Evolutionary conservation across 2,888 invertebrate genomes (phyloP).

Genomic region (Empis stercorea): DNA sequence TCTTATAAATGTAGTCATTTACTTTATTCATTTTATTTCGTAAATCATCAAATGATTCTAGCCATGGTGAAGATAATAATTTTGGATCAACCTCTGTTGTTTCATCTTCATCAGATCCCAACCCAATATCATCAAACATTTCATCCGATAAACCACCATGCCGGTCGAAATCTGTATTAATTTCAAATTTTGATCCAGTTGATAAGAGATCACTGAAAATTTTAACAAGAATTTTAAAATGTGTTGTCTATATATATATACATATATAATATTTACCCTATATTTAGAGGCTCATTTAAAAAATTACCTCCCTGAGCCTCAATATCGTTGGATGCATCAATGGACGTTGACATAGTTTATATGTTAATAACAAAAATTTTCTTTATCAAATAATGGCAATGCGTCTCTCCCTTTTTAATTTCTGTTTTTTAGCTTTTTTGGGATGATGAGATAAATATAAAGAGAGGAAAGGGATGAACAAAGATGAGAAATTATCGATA

Average conservation of each 20-base stretch:
- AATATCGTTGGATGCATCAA: too few species aligned
- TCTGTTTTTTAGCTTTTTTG: too few species aligned
- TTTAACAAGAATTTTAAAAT: background rate
- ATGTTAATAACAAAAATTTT: too few species aligned
- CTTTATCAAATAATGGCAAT: too few species aligned
- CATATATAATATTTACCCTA: background rate
- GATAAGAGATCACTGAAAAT: conserved; percentile 19
- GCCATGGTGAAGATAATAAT: conserved; percentile 29
- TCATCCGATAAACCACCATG: conserved; percentile 17
- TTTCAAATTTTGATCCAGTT: conserved; percentile 26
- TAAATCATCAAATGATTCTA: conserved; percentile 25
- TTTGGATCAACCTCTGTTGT: conserved; percentile 10
- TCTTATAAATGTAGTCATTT: conserved; percentile 23
- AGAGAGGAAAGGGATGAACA: too few species aligned
- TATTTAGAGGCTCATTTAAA: background rate
- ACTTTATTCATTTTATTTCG: conserved; percentile 24
- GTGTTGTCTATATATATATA: too few species aligned
- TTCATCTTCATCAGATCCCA: conserved; percentile 18
- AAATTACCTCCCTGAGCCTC: background rate
- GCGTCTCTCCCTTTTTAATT: too few species aligned
- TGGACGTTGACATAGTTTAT: too few species aligned
- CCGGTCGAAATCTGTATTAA: conserved; percentile 22
- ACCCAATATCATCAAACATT: conserved; percentile 21
- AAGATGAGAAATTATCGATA: too few species aligned
- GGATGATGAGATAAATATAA: too few species aligned